phyloP scores from a whole-genome alignment of 2,888 invertebrate genomes.

The Germaria angustata region DNA sequence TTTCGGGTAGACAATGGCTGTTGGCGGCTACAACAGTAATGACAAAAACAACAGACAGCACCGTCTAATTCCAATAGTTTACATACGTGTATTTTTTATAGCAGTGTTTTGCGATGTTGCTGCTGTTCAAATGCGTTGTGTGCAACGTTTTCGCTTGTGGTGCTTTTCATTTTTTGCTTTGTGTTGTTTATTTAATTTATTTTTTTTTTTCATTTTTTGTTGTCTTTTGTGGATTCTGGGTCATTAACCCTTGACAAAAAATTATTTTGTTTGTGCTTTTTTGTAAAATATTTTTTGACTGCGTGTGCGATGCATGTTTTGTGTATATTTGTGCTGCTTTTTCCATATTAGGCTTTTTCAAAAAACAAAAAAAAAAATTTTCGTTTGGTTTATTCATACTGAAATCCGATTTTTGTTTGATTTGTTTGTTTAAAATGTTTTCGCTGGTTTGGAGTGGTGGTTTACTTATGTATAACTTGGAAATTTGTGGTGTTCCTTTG shows the following conservation, averaged over 20 bases:
- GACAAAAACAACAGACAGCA: constrained; percentile 10
- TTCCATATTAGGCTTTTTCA: constrained; percentile 53
- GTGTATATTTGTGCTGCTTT: constrained; percentile 28
- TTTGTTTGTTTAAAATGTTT: background rate
- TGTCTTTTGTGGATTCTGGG: constrained; percentile 73
- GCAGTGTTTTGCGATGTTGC: constrained; percentile 23
- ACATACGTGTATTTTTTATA: background rate
- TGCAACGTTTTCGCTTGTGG: constrained; percentile 51
- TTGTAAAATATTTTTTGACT: constrained; percentile 16
- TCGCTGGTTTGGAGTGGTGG: constrained; percentile 39
- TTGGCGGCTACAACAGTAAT: constrained; percentile 14
- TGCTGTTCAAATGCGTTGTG: constrained; percentile 53
- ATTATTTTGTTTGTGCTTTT: constrained; percentile 44
- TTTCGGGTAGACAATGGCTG: constrained; percentile 4
- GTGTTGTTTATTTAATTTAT: constrained; percentile 22
- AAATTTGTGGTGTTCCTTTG: constrained; percentile 64
- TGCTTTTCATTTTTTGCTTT: constrained; percentile 30
- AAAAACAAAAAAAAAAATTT: no score
- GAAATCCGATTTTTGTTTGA: constrained; percentile 62
- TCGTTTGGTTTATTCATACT: constrained; percentile 49
- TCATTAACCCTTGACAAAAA: constrained; percentile 77
- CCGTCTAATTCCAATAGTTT: constrained; percentile 34
- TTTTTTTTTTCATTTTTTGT: constrained; percentile 39
- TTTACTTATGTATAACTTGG: constrained; percentile 51
- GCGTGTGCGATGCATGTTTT: constrained; percentile 39